Evolutionary conservation across 2,888 invertebrate genomes (phyloP).

Genomic region (Noctua janthe): DNA sequence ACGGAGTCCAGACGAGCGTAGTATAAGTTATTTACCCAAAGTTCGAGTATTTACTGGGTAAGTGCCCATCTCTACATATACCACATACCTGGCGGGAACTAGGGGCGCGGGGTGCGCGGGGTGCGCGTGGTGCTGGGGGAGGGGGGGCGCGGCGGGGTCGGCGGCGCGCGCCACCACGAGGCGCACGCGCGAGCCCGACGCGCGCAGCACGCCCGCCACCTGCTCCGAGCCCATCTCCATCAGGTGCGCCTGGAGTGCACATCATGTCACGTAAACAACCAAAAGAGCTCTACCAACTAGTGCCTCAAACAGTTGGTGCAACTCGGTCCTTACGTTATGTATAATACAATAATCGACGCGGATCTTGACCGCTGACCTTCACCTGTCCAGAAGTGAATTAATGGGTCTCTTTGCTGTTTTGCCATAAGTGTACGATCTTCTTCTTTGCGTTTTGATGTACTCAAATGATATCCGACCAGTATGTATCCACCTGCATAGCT

Average conservation of each 20-base stretch:
- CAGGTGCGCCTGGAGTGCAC: conserved; percentile 86
- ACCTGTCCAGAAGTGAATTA: neutral
- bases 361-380: neutral
- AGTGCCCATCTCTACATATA: neutral
- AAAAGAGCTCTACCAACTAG: neutral
- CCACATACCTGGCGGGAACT: conserved; percentile 90
- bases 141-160: conserved; percentile 92
- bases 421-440: neutral
- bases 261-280: neutral
- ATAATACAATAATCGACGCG: neutral
- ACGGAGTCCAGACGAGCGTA: neutral
- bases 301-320: neutral
- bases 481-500: neutral
- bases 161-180: conserved; percentile 98
- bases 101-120: conserved; percentile 90
- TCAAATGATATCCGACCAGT: neutral
- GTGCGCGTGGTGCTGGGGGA: conserved; percentile 87
- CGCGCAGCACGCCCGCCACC: conserved; percentile 98
- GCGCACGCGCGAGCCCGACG: conserved; percentile 98
- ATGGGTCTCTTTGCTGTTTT: neutral
- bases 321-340: neutral
- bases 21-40: neutral
- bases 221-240: conserved; percentile 99
- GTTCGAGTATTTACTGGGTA: neutral
- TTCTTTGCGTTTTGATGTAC: neutral